Base-by-base conservation (phyloP, 2,888 invertebrate species). In the Xestobium rufovillosum region DNA sequence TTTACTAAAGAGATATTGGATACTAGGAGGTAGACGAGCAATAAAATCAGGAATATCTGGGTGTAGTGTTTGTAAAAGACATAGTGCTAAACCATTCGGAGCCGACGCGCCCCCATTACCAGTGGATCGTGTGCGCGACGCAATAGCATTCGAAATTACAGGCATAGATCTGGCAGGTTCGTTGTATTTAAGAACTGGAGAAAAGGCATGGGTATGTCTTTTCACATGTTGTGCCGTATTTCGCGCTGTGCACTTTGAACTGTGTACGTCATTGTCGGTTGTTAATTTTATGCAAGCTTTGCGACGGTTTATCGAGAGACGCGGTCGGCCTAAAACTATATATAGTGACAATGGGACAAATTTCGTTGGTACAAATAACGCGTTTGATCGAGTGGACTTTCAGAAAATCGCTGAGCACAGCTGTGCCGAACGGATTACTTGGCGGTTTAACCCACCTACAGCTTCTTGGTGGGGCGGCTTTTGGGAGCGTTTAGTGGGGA, bases 401-500 rank as follows among this genome's bases (percentile, higher is more conserved):
- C 36, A 43, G 1, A 25, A 25, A 2, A 47, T 55, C 14, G 4
- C 17, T 10, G 30, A 38, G 3, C 39, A 44, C 16, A 47, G 26
- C 14, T 23, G 35, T n/a, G 27, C 19, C 9, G 19, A 38, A 30
- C 13, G 38, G 17, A 51, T 55, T 11, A 23, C 26, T 14, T 52
- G 52, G 53, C 41, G 41, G 3, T 64, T 63, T 39, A 64, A 55
- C 35, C 54, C 59, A 2, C 59, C 60, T 4, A 39, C 49, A 1
- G 55, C 63, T 4, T 48, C 63, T 3, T 66, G 65, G 62, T 59
- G 58, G 59, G 61, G 63, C 36, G 62, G 66, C 17, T 58, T 54
- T 45, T 67, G 59, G 50, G 61, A 66, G 46, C 44, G 61, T 4
- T 36, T 64, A 9, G 46, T 63, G 3, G 47, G 53, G n/a, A 33